These are phyloP conservation scores for Hedychridium roseum DNA, from an alignment of 2,888 invertebrate species.

Conservation along the genomic window DNA sequence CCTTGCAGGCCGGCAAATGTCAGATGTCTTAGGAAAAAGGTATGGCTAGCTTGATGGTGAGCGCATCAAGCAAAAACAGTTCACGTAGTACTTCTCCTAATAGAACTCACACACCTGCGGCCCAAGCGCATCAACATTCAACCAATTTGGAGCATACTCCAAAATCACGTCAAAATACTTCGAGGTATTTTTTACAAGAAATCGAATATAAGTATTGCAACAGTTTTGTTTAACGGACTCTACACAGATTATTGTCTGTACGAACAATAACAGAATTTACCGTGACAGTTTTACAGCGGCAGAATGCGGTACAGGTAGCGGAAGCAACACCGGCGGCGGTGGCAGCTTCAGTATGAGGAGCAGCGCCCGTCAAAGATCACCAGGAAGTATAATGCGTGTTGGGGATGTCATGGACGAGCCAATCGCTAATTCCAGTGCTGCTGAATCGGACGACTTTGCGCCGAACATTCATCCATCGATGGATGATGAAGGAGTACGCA, in stretches of 20 bases:
- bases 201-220: slow-evolving; percentile 19
- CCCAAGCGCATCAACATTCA: slow-evolving; percentile 46
- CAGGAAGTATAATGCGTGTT: slow-evolving; percentile 53
- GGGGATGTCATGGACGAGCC: slow-evolving; percentile 55
- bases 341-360: slow-evolving; percentile 46
- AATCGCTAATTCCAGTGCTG: slow-evolving; percentile 47
- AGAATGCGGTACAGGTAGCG: slow-evolving; percentile 58
- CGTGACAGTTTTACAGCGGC: slow-evolving; percentile 54
- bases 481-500: slow-evolving; percentile 58
- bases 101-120: slow-evolving; percentile 46
- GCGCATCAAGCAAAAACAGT: slow-evolving; percentile 57
- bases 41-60: slow-evolving; percentile 61
- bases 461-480: slow-evolving; percentile 55
- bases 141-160: slow-evolving; percentile 50
- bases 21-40: slow-evolving; percentile 35
- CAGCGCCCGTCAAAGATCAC: slow-evolving; percentile 56
- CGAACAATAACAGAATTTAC: too few relatives aligned
- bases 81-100: slow-evolving; percentile 59
- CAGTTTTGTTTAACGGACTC: too few relatives aligned
- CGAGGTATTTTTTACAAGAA: slow-evolving; percentile 47
- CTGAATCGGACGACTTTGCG: slow-evolving; percentile 56
- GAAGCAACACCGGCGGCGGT: slow-evolving; percentile 51
- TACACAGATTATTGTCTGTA: too few relatives aligned
- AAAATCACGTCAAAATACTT: slow-evolving; percentile 58
- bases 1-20: not conserved